Evolutionary conservation across 2,797 vertebrate genomes (phyloP).

Genomic region (Cheirogaleus major): DNA sequence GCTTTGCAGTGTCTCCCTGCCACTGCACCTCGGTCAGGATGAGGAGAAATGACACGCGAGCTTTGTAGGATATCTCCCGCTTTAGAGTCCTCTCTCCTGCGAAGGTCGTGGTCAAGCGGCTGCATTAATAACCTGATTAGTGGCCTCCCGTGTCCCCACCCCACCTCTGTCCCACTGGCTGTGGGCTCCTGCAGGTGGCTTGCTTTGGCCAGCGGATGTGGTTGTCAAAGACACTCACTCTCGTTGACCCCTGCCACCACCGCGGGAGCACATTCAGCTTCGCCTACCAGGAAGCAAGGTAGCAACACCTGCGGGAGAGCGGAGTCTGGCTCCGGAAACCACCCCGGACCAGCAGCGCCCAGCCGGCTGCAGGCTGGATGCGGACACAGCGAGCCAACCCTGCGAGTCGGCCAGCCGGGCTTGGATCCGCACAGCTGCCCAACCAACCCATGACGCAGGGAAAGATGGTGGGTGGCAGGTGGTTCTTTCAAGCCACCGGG

Average conservation of each 20-base stretch:
- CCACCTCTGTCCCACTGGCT: not conserved
- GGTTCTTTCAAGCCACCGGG: not conserved
- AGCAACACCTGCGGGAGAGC: accelerated
- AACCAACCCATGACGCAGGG: not conserved
- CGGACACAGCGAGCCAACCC: no score
- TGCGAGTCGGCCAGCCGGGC: accelerated
- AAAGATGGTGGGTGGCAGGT: accelerated
- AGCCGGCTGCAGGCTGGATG: accelerated
- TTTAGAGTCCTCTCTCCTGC: not conserved
- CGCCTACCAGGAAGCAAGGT: not conserved
- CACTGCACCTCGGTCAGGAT: not conserved
- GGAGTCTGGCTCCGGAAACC: no score
- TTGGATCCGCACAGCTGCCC: not conserved
- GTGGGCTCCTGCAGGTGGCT: not conserved
- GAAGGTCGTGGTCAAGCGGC: accelerated
- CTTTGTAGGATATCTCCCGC: not conserved
- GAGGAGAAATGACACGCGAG: not conserved
- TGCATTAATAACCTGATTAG: accelerated
- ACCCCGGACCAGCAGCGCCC: no score
- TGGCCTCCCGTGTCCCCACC: accelerated
- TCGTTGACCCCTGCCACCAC: not conserved
- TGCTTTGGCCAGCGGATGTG: no score
- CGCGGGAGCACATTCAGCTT: not conserved
- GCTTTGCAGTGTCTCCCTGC: not conserved
- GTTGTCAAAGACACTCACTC: not conserved